Base-by-base conservation (phyloP, 1,140 invertebrate genomes). In the Rhizoglyphus robini region DNA sequence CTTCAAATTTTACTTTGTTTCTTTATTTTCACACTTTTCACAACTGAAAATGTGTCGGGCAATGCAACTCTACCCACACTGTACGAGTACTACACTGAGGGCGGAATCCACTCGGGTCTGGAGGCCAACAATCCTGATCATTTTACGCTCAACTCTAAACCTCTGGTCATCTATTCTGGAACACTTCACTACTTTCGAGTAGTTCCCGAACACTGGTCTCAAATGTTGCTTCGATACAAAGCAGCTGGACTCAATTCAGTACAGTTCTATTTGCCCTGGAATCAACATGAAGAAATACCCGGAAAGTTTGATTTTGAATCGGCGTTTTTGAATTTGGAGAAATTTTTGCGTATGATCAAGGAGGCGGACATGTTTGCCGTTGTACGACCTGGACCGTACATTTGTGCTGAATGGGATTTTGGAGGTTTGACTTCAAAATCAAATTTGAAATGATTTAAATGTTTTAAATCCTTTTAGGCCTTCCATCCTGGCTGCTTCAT, bases 381-480 rank as follows among this genome's bases (percentile, higher is more conserved):
- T 8, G 66, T 81, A 0, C 67, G 79, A 62, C 67, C 75, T 57
- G 79, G 79, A 13, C 79, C 80, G 3, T 81, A 79, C 65, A 78
- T 79, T 32, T 78, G 77, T 74, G 79, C 75, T 46, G 79, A 81
- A 69, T 75, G 76, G 73, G 80, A 81, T n/a, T n/a, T n/a, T n/a
- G n/a, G n/a, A n/a, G n/a, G n/a, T n/a, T n/a, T n/a, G n/a, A n/a
- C n/a, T n/a, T n/a, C n/a, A n/a, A n/a, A n/a, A n/a, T n/a, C n/a
- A n/a, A n/a, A n/a, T n/a, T n/a, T n/a, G n/a, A n/a, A n/a, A n/a
- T n/a, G n/a, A n/a, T n/a, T n/a, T n/a, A n/a, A n/a, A n/a, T n/a
- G n/a, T n/a, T n/a, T n/a, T n/a, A n/a, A n/a, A n/a, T n/a, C n/a
- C n/a, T n/a, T n/a, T n/a, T n/a, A n/a, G n/a, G n/a, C n/a, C n/a